phyloP scores from a whole-genome alignment of 2,888 invertebrate genomes.

The Caenorhabditis sp. region DNA sequence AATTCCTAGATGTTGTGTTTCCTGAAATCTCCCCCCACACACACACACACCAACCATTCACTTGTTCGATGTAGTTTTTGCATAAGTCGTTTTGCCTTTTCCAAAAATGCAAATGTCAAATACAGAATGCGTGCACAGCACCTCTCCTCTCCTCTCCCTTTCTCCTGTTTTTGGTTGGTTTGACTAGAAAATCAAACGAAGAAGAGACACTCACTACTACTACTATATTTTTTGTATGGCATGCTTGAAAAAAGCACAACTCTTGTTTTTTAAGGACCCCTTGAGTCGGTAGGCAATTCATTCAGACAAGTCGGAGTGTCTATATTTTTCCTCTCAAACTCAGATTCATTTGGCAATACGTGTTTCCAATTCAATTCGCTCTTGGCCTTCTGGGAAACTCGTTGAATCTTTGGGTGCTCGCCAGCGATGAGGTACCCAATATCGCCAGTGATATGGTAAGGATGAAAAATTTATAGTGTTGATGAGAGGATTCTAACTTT shows the following conservation, averaged over 20 bases:
- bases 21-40: neutral
- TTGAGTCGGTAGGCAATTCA: conserved; percentile 61
- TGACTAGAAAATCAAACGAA: conserved; percentile 17
- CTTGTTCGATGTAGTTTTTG: conserved; percentile 42
- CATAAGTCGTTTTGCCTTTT: conserved; percentile 28
- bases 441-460: conserved; percentile 82
- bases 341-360: conserved; percentile 76
- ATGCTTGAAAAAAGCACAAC: conserved; percentile 73
- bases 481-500: conserved; percentile 21
- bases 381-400: conserved; percentile 81
- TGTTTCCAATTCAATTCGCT: conserved; percentile 81
- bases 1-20: neutral
- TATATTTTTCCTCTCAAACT: no score
- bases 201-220: no score
- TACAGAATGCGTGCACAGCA: conserved; percentile 13
- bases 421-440: conserved; percentile 80
- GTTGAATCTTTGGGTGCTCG: conserved; percentile 80
- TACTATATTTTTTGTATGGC: conserved; percentile 62
- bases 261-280: conserved; percentile 70
- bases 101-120: conserved; percentile 52
- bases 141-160: neutral
- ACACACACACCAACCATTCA: conserved; percentile 22
- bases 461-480: neutral
- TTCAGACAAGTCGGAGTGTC: neutral
- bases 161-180: conserved; percentile 1